These are phyloP conservation scores for Notiomystis cincta DNA, from an alignment of 2,113 vertebrate genomes.

Conservation along the genomic window DNA sequence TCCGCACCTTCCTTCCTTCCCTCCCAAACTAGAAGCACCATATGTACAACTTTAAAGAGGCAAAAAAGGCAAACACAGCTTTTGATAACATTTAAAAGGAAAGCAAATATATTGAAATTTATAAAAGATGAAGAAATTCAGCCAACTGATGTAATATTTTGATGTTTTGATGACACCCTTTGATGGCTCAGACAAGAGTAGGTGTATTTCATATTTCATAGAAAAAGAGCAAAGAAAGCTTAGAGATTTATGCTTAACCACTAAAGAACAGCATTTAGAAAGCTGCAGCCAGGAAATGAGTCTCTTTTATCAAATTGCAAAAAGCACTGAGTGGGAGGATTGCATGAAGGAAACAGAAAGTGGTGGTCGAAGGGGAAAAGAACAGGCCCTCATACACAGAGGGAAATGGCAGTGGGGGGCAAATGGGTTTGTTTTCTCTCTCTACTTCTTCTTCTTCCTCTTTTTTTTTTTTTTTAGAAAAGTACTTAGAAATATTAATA, in stretches of 20 bases:
- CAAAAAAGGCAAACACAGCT: background rate
- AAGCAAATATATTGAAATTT: background rate
- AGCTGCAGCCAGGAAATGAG: conserved; percentile 8
- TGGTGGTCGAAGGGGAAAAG: background rate
- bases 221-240: background rate
- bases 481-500: conserved; percentile 32
- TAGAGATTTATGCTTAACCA: background rate
- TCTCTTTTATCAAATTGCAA: background rate
- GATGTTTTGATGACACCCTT: background rate
- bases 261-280: background rate
- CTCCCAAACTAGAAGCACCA: background rate
- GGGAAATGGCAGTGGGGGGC: background rate
- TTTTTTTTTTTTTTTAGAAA: background rate
- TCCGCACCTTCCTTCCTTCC: background rate
- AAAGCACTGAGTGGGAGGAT: conserved; percentile 31
- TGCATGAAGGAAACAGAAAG: background rate
- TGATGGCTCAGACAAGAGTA: background rate
- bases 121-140: conserved; percentile 14
- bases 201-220: background rate
- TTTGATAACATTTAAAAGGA: background rate
- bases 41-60: background rate
- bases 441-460: background rate
- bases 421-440: fast-evolving
- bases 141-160: background rate
- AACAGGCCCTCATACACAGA: background rate